Conservation (phyloP, 2,113 vertebrate species). For the Bubo scandiacus region DNA sequence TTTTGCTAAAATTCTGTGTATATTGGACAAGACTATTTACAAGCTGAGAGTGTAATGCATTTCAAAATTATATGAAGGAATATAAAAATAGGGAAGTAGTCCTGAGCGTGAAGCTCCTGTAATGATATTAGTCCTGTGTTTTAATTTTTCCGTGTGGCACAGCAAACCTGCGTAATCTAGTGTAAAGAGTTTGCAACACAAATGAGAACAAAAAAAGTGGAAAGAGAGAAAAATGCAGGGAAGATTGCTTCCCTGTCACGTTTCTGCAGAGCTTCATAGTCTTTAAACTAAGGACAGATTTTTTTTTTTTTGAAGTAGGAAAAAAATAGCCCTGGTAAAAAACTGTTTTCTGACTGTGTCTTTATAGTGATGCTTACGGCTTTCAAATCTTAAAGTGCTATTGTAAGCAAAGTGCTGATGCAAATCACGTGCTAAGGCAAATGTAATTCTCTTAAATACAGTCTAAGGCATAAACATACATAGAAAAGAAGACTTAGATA, state of each 20-base stretch:
- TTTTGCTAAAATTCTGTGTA: not conserved
- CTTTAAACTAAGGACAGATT: not conserved
- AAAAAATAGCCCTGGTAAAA: not conserved
- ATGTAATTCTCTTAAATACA: constrained; percentile 48
- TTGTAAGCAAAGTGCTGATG: constrained; percentile 31
- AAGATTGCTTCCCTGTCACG: fast-evolving
- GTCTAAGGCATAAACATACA: constrained; percentile 22
- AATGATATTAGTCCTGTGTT: not conserved
- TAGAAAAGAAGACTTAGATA: constrained; percentile 11
- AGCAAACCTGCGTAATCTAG: not conserved
- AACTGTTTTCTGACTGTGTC: not conserved
- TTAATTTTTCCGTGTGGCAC: not conserved
- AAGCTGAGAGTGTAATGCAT: not conserved
- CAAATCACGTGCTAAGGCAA: not conserved
- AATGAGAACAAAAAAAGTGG: not conserved
- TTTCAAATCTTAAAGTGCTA: constrained; percentile 57
- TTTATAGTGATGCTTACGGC: not conserved
- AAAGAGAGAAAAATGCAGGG: not conserved
- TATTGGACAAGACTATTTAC: not conserved
- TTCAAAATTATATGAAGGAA: not conserved
- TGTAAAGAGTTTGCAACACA: not conserved
- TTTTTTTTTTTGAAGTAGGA: not conserved
- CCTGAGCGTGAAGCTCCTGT: not conserved
- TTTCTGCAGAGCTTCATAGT: not conserved
- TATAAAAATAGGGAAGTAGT: not conserved